Conservation (phyloP, 2,113 vertebrate genomes). For the Pongo pygmaeus region DNA sequence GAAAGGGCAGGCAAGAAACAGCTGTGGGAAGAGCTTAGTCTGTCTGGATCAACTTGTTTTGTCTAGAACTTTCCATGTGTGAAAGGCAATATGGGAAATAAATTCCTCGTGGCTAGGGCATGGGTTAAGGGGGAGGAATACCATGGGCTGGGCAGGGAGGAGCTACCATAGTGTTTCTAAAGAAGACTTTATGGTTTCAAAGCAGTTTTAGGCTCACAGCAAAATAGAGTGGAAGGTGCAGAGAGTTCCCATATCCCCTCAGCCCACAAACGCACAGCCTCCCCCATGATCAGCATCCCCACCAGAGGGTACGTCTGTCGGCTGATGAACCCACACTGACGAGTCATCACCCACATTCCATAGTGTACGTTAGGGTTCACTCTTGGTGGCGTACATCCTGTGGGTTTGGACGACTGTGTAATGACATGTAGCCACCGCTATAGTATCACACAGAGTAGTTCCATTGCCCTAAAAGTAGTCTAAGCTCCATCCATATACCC, state of each 20-base stretch:
- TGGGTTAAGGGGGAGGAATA: not conserved
- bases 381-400: not conserved
- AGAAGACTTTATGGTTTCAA: not conserved
- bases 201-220: not conserved
- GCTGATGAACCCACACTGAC: not conserved
- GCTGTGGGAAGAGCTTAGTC: not conserved
- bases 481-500: not conserved
- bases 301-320: too few relatives aligned
- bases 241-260: not conserved
- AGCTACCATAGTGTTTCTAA: not conserved
- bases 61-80: not conserved
- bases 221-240: not conserved
- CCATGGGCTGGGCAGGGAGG: not conserved
- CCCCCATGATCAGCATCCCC: too few relatives aligned
- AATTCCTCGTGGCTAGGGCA: not conserved
- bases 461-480: not conserved
- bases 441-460: too few relatives aligned
- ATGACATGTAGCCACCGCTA: not conserved
- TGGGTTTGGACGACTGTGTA: not conserved
- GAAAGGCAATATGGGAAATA: not conserved
- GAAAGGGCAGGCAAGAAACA: not conserved
- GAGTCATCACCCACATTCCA: not conserved
- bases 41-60: constrained; percentile 22
- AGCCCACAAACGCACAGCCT: too few relatives aligned
- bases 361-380: not conserved